Evolutionary conservation across 2,113 vertebrate species (phyloP), one percentile per base, ranked within the genome.

Genomic region (Montifringilla adamsi): DNA sequence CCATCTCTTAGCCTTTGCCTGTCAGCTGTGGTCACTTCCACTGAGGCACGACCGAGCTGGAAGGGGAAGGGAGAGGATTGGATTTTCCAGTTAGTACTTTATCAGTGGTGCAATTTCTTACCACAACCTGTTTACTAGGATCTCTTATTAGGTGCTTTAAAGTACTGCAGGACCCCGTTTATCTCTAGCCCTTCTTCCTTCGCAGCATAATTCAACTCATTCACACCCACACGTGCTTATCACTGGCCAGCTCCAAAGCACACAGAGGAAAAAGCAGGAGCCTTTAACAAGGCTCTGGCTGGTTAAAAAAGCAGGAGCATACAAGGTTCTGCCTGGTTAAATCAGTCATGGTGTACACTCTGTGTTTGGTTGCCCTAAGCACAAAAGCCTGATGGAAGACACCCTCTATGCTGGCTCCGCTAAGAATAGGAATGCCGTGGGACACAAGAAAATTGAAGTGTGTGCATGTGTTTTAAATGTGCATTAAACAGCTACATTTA

Each of bases 401-500:
- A 83, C 43, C 43, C 39, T 59, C 56, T 33, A 2, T 2, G 3
- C 15, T 41, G 23, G n/a, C 53, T 68, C 52, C 0, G 0, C 75
- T 67, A 94, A 95, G 89, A 95, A 91, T 43, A 91, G 82, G 80
- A 81, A 81, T 49, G 69, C 47, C 1, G 1, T 37, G 58, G 80
- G 88, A 85, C 33, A 19, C 17, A 11, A 67, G 41, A 77, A 95
- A 89, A 86, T 6, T 43, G 23, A 66, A 86, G 67, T 2, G 33
- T 6, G 0, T 14, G 56, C 55, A 7, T 46, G 39, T 26, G 81
- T 74, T 95, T 82, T 60, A 92, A 81, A 79, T 91, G 77, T 3
- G 44, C 72, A 76, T 86, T 44, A 31, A 79, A 27, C 58, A 64
- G 56, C 76, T 91, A 41, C 69, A 93, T 84, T 79, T 95, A 88